Evolutionary conservation across 2,888 invertebrate genomes (phyloP).

Genomic region (Apamea sordens): DNA sequence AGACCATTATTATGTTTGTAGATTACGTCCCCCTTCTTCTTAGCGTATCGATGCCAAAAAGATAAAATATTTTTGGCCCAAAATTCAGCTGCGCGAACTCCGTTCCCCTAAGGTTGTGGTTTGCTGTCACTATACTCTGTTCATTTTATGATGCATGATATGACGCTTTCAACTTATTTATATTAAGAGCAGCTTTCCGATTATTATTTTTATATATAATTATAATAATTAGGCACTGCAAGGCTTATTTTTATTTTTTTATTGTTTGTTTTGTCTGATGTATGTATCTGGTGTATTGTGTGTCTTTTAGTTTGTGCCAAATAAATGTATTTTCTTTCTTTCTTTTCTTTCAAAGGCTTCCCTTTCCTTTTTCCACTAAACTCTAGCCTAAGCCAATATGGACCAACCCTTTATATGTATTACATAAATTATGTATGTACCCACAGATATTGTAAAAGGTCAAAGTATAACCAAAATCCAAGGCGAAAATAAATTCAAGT

Average conservation of each 20-base stretch:
- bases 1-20: neutral
- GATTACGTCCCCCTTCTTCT: no score
- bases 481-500: neutral
- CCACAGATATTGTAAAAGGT: neutral
- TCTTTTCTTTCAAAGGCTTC: no score
- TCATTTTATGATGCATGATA: neutral
- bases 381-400: neutral
- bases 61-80: no score
- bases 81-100: no score
- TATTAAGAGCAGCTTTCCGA: neutral
- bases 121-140: neutral
- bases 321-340: no score
- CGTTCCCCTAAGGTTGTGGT: neutral
- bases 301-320: no score
- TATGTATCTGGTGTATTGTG: no score
- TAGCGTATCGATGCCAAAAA: no score
- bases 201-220: neutral
- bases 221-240: neutral
- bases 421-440: neutral
- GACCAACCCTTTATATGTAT: neutral
- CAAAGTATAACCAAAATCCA: neutral
- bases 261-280: no score
- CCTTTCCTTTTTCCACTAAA: neutral
- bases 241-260: no score
- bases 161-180: neutral